Evolutionary conservation across 1,140 invertebrate species (phyloP), one percentile per base, ranked within the genome.

Genomic region (Cyrtorhinus lividipennis): DNA sequence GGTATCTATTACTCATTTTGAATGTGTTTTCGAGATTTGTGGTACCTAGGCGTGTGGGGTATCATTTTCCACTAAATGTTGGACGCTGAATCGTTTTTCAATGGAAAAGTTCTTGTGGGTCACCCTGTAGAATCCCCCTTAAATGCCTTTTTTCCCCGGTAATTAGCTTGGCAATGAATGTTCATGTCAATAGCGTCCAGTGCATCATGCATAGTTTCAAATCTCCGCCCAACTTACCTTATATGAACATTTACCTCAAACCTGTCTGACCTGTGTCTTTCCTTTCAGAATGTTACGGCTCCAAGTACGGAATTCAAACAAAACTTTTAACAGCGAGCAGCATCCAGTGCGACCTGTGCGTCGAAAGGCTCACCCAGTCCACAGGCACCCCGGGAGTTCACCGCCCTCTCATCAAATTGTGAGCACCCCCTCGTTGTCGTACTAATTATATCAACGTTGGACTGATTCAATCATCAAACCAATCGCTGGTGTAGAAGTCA

Each of bases 251-350:
- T n/a, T n/a, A n/a, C n/a, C n/a, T n/a, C n/a, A n/a, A 38, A 38
- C 30, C 30, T 8, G 5, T 5, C 15, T 38, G 5, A 8, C 15
- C 15, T 38, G 5, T 15, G 5, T 15, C 23, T 46, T 61, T 46
- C 5, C 23, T 61, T 61, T 30, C 60, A 61, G 60, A 61, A 44
- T 61, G 60, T 44, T 61, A 45, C 44, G 23, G 15, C 44, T 23
- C 44, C 23, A 61, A 44, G 44, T 61, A 61, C 24, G n/a, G 26
- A 46, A 22, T 61, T 20, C 27, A 44, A 44, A 61, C 22, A 23
- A 61, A 46, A 61, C 44, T 61, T 23, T n/a, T 61, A 26, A 61
- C 30, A 23, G 48, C 44, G 24, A 30, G 53, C 62, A 24, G 26
- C 48, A 24, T 53, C 26, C 61, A 48, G 24, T 45, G 61, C 26